Base-by-base conservation (phyloP, 2,113 vertebrate species). In the Cranoglanis bouderius region DNA sequence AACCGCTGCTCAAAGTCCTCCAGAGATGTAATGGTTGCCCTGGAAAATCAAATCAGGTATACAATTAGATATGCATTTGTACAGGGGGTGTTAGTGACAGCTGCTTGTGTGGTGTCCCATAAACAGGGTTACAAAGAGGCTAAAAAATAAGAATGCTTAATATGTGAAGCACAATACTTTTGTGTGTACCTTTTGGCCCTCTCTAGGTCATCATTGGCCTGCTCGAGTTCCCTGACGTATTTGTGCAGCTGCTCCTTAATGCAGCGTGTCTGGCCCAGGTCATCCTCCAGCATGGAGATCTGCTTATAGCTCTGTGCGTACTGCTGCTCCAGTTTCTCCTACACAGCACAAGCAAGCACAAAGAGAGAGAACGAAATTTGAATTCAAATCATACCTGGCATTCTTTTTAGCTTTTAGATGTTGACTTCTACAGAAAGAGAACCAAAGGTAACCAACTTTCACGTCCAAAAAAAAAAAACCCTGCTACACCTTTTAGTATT, bases 241-340 rank as follows among this genome's bases (percentile, higher is more conserved):
- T 99, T 99, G 93, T 99, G 96, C 81, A 99, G 94, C 93, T 99
- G 98, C 90, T 99, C 98, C 93, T 99, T 99, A 93, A 99, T 98
- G 93, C 97, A 97, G 24, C 97, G 95, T 0, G 98, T 99, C 93
- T 99, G 98, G 90, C 96, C 96, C 90, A 99, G 93, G 92, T 99
- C 98, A 78, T 99, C 98, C 95, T 99, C 98, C 84, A 99, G 91
- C 91, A 97, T 91, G 0, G 98, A 98, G 84, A 99, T 96, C 93
- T 99, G 97, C 94, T 99, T 99, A 92, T 99, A 99, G 93, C 97
- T 99, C 94, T 99, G 98, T 18, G 97, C 93, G 0, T 98, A 98
- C 77, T 99, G 98, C 91, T 97, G 97, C 92, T 99, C 98, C 90
- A 99, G 95, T 90, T 99, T 99, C 93, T 99, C 98, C 98, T 99